A percentile compares a stretch with the other conserved stretches of the same genome.
These are phyloP conservation scores for Reinhardtius hippoglossoides DNA, from an alignment of 2,113 vertebrate species.

Conservation along the genomic window DNA sequence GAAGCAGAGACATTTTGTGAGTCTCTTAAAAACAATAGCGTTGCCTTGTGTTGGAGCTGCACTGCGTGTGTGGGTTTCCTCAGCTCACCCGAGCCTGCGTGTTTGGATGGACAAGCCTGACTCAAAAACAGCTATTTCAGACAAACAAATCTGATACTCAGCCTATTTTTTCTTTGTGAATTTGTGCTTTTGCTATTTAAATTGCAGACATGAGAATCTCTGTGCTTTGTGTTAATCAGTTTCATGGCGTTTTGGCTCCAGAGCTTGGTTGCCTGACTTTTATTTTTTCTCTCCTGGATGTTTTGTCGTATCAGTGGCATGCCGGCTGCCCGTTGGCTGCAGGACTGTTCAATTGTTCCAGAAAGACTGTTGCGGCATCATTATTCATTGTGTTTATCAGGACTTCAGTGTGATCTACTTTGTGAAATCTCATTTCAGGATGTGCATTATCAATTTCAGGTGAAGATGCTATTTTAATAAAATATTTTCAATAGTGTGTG, in stretches of 20 bases:
- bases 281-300: slow-evolving; percentile 31
- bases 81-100: background rate
- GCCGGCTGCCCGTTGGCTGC: background rate
- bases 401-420: slow-evolving; percentile 45
- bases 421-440: slow-evolving; percentile 66
- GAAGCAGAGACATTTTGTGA: slow-evolving; percentile 11
- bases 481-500: slow-evolving; percentile 79
- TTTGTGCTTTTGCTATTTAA: slow-evolving; percentile 82
- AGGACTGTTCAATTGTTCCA: slow-evolving; percentile 18
- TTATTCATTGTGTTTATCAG: slow-evolving; percentile 25
- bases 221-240: slow-evolving; percentile 36
- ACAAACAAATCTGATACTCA: slow-evolving; percentile 76
- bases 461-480: slow-evolving; percentile 98
- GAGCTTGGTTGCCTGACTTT: slow-evolving; percentile 8
- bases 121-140: too few species aligned
- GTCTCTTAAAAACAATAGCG: slow-evolving; percentile 12
- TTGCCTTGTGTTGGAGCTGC: slow-evolving; percentile 44
- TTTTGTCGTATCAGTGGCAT: slow-evolving; percentile 20
- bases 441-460: slow-evolving; percentile 85
- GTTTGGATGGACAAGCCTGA: slow-evolving; percentile 80
- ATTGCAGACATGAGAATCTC: slow-evolving; percentile 81
- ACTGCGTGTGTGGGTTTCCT: background rate
- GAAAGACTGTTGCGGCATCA: slow-evolving; percentile 38
- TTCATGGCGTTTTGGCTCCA: slow-evolving; percentile 27
- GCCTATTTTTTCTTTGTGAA: slow-evolving; percentile 83